Evolutionary conservation across 1,140 invertebrate species (phyloP).

Genomic region (Psilanteris sp.): DNA sequence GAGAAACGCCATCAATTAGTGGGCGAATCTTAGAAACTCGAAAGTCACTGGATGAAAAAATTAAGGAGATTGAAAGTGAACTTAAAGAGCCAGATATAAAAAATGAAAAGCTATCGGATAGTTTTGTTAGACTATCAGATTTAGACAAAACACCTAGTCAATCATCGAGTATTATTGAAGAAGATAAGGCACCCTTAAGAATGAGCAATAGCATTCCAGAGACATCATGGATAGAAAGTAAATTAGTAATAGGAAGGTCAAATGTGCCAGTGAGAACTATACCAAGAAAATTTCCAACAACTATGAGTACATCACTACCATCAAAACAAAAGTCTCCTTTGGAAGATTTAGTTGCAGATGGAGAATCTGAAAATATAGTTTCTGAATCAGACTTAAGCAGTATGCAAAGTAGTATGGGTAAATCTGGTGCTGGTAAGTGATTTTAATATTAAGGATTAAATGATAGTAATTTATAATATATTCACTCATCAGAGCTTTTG

Average conservation of each 20-base stretch:
- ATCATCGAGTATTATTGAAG: conserved; percentile 55
- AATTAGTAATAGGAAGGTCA: conserved; percentile 82
- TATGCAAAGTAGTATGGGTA: conserved; percentile 81
- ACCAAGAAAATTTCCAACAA: conserved; percentile 67
- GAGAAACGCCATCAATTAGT: conserved; percentile 33
- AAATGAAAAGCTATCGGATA: conserved; percentile 24
- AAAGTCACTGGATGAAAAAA: conserved; percentile 75
- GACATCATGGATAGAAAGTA: conserved; percentile 84
- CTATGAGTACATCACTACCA: conserved; percentile 75
- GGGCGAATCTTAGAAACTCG: conserved; percentile 71
- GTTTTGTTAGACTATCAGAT: conserved; percentile 82
- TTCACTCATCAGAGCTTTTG: too few species aligned
- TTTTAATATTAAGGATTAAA: too few species aligned
- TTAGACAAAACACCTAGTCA: conserved; percentile 79
- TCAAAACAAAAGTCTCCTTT: conserved; percentile 74
- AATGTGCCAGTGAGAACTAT: conserved; percentile 73
- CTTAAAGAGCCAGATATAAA: conserved; percentile 64
- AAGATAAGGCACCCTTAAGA: conserved; percentile 68
- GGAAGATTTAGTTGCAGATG: conserved; percentile 69
- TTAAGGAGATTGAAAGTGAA: conserved; percentile 75
- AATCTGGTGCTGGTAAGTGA: conserved; percentile 76
- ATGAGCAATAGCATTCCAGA: conserved; percentile 82
- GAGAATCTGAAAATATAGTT: conserved; percentile 72
- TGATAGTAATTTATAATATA: too few species aligned
- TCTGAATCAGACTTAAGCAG: conserved; percentile 81